These are phyloP conservation scores for Seladonia tumulorum DNA, from an alignment of 2,888 invertebrate species.

Conservation along the genomic window DNA sequence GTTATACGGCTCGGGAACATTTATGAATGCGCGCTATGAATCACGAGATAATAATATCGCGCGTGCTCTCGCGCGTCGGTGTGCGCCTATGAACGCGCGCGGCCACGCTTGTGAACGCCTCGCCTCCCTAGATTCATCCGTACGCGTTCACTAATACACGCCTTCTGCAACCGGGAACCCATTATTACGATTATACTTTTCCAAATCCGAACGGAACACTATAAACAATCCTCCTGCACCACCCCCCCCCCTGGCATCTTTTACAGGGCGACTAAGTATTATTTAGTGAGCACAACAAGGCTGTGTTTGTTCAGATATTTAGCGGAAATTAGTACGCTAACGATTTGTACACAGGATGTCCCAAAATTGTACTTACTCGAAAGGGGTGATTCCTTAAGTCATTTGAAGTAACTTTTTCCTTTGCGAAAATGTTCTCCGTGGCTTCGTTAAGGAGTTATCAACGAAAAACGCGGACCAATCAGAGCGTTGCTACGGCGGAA, in stretches of 20 bases:
- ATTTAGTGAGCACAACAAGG: neutral
- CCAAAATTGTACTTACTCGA: no score
- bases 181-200: constrained; percentile 35
- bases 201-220: neutral
- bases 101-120: constrained; percentile 17
- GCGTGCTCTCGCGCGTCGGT: constrained; percentile 39
- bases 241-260: neutral
- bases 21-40: constrained; percentile 82
- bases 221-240: no score
- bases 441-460: no score
- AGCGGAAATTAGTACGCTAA: neutral
- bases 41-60: constrained; percentile 81
- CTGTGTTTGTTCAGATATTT: neutral
- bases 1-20: constrained; percentile 75
- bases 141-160: neutral
- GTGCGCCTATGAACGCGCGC: constrained; percentile 46
- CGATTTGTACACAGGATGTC: no score
- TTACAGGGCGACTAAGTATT: neutral
- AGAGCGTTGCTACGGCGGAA: no score
- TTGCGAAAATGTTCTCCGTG: no score
- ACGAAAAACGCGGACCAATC: no score
- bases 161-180: constrained; percentile 13
- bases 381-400: no score
- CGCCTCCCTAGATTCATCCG: constrained; percentile 30
- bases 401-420: no score